These are phyloP conservation scores for Hemibates koningsi DNA, from an alignment of 2,113 vertebrate species.

Conservation along the genomic window DNA sequence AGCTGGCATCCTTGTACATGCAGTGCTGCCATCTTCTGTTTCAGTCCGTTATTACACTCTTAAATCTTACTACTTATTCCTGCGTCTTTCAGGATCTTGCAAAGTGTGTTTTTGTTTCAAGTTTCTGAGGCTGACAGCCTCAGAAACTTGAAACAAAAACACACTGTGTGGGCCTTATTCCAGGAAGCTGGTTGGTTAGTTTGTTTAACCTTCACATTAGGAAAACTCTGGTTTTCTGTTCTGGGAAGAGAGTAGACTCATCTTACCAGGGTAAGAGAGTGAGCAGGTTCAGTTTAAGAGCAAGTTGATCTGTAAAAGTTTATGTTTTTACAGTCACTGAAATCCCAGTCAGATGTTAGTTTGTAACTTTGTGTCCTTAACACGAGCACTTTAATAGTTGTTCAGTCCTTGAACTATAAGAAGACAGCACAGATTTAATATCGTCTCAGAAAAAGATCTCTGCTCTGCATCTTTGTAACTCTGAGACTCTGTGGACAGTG, in stretches of 20 bases:
- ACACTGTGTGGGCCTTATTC: not conserved
- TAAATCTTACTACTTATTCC: no score
- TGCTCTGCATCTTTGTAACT: not conserved
- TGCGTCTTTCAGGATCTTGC: no score
- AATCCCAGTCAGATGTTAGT: rapidly evolving
- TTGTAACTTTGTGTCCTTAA: not conserved
- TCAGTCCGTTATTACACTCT: no score
- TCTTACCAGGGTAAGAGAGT: rapidly evolving
- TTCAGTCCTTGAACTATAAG: not conserved
- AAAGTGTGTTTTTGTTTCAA: no score
- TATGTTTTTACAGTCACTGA: not conserved
- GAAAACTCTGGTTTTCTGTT: not conserved
- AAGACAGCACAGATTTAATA: not conserved
- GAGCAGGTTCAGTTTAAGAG: not conserved
- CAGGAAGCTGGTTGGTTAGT: not conserved
- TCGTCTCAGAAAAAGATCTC: not conserved
- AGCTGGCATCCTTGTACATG: no score
- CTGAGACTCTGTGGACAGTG: not conserved
- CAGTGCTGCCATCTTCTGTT: no score
- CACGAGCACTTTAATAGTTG: not conserved
- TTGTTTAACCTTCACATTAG: not conserved
- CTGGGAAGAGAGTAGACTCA: not conserved
- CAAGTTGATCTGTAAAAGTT: not conserved
- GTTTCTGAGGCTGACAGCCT: not conserved
- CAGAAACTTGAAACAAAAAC: not conserved